Base-by-base conservation (phyloP, 1,140 invertebrate genomes). In the Drosophila triauraria region DNA sequence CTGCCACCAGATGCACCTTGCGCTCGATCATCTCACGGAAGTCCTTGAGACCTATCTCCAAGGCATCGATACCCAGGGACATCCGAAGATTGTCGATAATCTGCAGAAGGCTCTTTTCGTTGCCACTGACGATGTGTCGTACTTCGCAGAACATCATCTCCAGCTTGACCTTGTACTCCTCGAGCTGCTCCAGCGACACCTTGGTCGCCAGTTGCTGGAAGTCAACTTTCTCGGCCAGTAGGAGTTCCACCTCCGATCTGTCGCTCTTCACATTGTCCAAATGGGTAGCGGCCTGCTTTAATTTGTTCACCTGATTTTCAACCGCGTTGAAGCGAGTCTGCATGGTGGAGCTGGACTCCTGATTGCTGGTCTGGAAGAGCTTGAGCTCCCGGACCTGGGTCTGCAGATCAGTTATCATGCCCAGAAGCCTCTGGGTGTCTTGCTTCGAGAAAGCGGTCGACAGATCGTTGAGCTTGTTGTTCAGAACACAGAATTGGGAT, bases 211-310 rank as follows among this genome's bases (percentile, higher is more conserved):
- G 92, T 65, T 94, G 92, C 2, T 94, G 93, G 47, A 95, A 93
- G 82, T 96, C 96, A 0, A 95, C 96, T 92, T 96, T 96, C 27
- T 96, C 95, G 0, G 95, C 95, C 65, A 96, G 92, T 2, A 95
- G 94, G 58, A 96, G 95, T 53, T 95, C 94, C 74, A 96, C 92
- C 78, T 96, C 95, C 75, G 95, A 94, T 63, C 94, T 94, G 74
- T 96, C 94, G 20, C 95, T 94, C 92, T 96, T 92, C 1, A 84
- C 62, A 1, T 71, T 75, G 17, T 90, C 75, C 50, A 92, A 23
- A 10, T 85, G 83, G 7, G 40, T 56, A 5, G 84, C 53, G 6
- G 68, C 58, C 15, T 82, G 82, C 46, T 86, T 85, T 1, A 86
- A 32, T 1, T 48, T 9, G 1, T 25, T 2, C 23, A 80, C 59